Evolutionary conservation across 2,888 invertebrate genomes (phyloP), one percentile per base, ranked within the genome.

Genomic region (Drosophila villosipedis): DNA sequence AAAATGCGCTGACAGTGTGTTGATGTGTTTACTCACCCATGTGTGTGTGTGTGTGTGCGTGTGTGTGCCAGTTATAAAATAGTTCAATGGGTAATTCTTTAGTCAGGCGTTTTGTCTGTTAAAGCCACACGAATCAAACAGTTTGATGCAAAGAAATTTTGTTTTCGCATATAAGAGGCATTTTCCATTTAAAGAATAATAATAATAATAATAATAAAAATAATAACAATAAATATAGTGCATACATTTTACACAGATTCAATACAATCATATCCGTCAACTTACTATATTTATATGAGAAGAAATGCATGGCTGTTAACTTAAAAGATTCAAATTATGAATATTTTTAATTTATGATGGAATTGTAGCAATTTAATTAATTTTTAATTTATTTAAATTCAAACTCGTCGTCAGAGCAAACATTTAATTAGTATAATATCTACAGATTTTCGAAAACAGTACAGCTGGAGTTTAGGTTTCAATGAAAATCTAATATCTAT

Each of bases 1-100:
- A 68, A 78, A 83, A 76, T 67, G 54, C 70, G 54, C 59, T 69
- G 72, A 76, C 71, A 80, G 74, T 78, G 61, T 63, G 61, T 37
- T 61, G 41, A 50, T 58, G 37, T 52, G 14, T 16, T 16, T 50
- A n/a, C 25, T 22, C n/a, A 14, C 6, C 4, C 12, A 22, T 47
- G 16, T 39, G 50, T 55, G 31, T 33, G 37, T 19, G 50, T 33
- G 33, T 39, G 25, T 1, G 1, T 22, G 33, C 53, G 22, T 37
- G 37, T 33, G 19, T 22, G 65, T 58, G 30, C 30, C 41, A 57
- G 50, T 58, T 72, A 57, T 37, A 52, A 71, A 72, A 72, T 57
- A 70, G 70, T 70, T 61, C 71, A 71, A 52, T 61, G 58, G 70
- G 55, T 50, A 61, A 69, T 61, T 68, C 43, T 25, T 14, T 39